Base-by-base conservation (phyloP, 2,113 vertebrate genomes). In the Pachyramphus minor region DNA sequence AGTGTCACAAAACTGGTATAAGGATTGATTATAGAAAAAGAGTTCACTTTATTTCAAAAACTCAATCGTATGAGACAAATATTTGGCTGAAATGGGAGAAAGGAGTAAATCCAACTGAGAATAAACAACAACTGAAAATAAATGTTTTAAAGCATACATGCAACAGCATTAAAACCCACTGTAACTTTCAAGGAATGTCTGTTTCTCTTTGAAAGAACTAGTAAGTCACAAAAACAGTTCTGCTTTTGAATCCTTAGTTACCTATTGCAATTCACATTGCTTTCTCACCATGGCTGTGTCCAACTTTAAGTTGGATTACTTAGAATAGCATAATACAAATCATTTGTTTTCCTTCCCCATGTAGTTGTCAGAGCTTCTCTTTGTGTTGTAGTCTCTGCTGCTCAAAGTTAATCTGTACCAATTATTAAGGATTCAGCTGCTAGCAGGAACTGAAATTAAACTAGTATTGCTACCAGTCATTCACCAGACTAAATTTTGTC, bases 171-270 rank as follows among this genome's bases (percentile, higher is more conserved):
- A 80, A 90, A 96, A 84, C 66, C 39, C 50, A 47, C 67, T 84
- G 72, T 24, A 95, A 59, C 74, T 84, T 75, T 75, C 35, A 69
- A 84, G 69, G 83, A 83, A 66, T 8, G 23, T 72, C 63, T 77
- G 28, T 92, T 96, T 95, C 82, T 84, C 77, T 62, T 85, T 96
- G 47, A 78, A 79, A 92, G 52, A 92, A 50, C 47, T 67, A 35
- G 68, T 78, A 74, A 82, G 41, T 87, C 9, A 24, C 69, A 89
- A 69, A 95, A 94, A 5, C 76, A 72, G 75, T 47, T 95, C 72
- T 52, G 67, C 90, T 97, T 95, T 74, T 91, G 89, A 91, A 71
- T 95, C 80, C 80, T 94, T 62, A 67, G 85, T 89, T 80, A 82
- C 49, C 52, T 96, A 39, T 68, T 97, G 44, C 25, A 8, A 42